Base-by-base conservation (phyloP, 2,113 vertebrate genomes). In the Chloropsis hardwickii region DNA sequence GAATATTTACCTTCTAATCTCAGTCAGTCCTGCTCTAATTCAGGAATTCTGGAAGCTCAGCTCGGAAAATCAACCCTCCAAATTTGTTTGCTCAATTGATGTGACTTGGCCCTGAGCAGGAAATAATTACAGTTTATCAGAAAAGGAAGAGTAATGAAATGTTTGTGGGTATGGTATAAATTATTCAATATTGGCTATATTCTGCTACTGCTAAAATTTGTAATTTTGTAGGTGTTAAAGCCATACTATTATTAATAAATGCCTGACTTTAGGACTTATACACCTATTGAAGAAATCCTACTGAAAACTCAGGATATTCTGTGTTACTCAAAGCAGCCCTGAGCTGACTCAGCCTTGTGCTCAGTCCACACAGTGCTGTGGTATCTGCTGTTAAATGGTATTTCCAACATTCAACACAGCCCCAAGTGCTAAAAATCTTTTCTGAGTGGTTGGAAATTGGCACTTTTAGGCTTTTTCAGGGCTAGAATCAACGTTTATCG, bases 391-490 rank as follows among this genome's bases (percentile, higher is more conserved):
- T 58, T 80, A 37, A 77, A 48, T 27, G 3, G 10, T 64, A 18
- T 67, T 84, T 31, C 51, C 44, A 29, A 54, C 4, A 19, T 28
- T 18, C 6, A 37, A 25, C 0, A 0, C 5, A 44, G 21, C 21
- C 35, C 29, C 12, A 11, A 84, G 33, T 5, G 23, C 19, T 45
- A 33, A 72, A 78, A 91, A 2, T 8, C 1, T 33, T 66, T 58
- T 47, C 56, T 66, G 15, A 47, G 4, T 17, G 29, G 20, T 15
- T 10, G 14, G 14, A 76, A 56, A 44, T 33, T 19, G 20, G 16
- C 35, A 4, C 5, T 39, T 4, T 6, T n/a, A 61, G 35, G 31
- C 17, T 87, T 39, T 44, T 23, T 15, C 12, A 10, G 15, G 20
- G 10, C 44, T 42, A 25, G 16, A 70, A 66, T 37, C 25, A 9